These are phyloP conservation scores for Micrastur ruficollis DNA, from an alignment of 2,797 vertebrate species.

Conservation along the genomic window DNA sequence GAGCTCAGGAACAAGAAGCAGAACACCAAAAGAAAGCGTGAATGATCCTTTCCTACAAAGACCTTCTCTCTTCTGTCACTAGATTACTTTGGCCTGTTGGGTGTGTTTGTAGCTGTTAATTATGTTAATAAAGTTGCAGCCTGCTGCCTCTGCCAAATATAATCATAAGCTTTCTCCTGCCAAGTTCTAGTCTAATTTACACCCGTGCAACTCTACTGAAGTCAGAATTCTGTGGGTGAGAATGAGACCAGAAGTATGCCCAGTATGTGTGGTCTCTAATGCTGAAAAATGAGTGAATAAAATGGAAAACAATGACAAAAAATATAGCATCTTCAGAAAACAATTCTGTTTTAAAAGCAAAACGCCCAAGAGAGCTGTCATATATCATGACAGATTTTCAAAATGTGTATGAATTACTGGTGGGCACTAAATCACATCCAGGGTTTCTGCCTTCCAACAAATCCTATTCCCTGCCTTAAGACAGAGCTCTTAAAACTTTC, in stretches of 20 bases:
- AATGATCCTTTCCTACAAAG: slow-evolving; percentile 50
- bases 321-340: slow-evolving; percentile 4
- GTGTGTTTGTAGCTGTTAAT: slow-evolving; percentile 67
- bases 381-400: neutral
- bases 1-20: slow-evolving; percentile 45
- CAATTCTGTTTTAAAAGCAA: slow-evolving; percentile 14
- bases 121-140: slow-evolving; percentile 68
- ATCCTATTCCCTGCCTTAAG: neutral
- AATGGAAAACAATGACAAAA: slow-evolving; percentile 27
- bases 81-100: slow-evolving; percentile 62
- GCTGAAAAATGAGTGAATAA: slow-evolving; percentile 24
- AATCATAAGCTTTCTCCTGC: slow-evolving; percentile 60
- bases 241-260: slow-evolving; percentile 58
- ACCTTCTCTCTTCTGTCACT: slow-evolving; percentile 39
- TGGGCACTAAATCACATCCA: slow-evolving; percentile 17
- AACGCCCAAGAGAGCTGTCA: neutral
- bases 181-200: slow-evolving; percentile 65
- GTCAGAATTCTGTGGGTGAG: slow-evolving; percentile 44
- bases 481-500: neutral
- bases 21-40: slow-evolving; percentile 35
- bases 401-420: neutral
- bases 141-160: slow-evolving; percentile 62
- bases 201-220: slow-evolving; percentile 34
- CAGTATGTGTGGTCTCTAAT: slow-evolving; percentile 44
- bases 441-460: slow-evolving; percentile 2